These are phyloP conservation scores for Aromia moschata DNA, from an alignment of 2,888 invertebrate genomes.

Conservation along the genomic window DNA sequence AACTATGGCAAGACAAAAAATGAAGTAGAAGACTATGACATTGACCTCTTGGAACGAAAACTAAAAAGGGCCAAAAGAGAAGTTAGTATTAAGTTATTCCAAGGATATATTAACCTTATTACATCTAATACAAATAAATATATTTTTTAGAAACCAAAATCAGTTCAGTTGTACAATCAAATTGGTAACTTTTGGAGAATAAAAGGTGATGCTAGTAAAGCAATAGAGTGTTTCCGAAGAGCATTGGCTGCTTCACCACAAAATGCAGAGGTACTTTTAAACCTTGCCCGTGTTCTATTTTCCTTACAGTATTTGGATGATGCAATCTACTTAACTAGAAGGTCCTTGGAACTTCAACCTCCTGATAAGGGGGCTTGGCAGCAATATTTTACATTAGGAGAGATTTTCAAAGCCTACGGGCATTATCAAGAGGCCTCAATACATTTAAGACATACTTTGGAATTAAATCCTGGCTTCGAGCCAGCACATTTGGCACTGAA, in stretches of 20 bases:
- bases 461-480: constrained; percentile 85
- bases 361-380: constrained; percentile 88
- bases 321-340: constrained; percentile 85
- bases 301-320: constrained; percentile 90
- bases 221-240: constrained; percentile 89
- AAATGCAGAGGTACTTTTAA: constrained; percentile 85
- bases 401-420: constrained; percentile 91
- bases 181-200: constrained; percentile 93
- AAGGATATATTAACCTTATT: too few relatives aligned
- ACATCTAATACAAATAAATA: too few relatives aligned
- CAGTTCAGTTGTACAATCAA: constrained; percentile 86
- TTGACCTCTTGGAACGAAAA: constrained; percentile 77
- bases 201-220: constrained; percentile 85
- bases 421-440: constrained; percentile 88
- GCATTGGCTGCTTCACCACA: constrained; percentile 87
- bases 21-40: constrained; percentile 73
- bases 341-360: constrained; percentile 85
- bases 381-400: constrained; percentile 90
- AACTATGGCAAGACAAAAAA: constrained; percentile 68
- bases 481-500: constrained; percentile 81
- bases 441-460: constrained; percentile 83
- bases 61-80: constrained; percentile 82
- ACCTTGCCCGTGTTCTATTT: constrained; percentile 84
- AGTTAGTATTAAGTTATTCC: too few relatives aligned
- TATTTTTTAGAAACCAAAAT: constrained; percentile 74